Base-by-base conservation (phyloP, 2,888 invertebrate species). In the Chorisops tibialis region DNA sequence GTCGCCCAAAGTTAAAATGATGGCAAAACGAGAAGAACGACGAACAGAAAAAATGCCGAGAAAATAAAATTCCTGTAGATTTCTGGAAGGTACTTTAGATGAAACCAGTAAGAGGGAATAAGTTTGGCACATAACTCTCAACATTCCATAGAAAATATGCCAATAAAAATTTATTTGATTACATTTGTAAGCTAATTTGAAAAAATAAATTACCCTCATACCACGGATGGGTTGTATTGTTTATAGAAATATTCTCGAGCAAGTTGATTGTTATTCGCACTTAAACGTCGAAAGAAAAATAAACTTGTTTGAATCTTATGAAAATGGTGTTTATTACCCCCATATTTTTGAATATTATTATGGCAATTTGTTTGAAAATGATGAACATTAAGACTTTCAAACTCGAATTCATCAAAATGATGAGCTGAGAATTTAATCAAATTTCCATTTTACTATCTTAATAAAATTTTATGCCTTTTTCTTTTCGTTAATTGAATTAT, bases 1-100 rank as follows among this genome's bases (percentile, higher is more conserved):
- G 56, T 56, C 56, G 56, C 56, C 56, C 43, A n/a, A n/a, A 56
- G 43, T 56, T 56, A 43, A 56, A 56, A 56, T 56, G 56, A 56
- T 56, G 43, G 39, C 56, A 30, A 45, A 45, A 14, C 39, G 22
- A 16, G 39, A 52, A 24, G n/a, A 21, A 5, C 4, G n/a, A n/a
- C n/a, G 48, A 41, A 41, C 7, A 16, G 54, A 41, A 3, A 43
- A 45, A 30, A 38, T 21, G 21, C 30, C 38, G 16, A 56, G 24
- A 19, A 50, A 35, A 14, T 16, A 35, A 30, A 12, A 50, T 12
- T 9, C 24, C 3, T 30, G 4, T 12, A 11, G 30, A 50, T 9
- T 30, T 6, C 24, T n/a, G 30, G 30, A 16, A 14, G 11, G 14
- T 24, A 22, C 30, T 14, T 21, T 21, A 48, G 14, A 22, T n/a